These are phyloP conservation scores for Plutella xylostella DNA, from an alignment of 2,888 invertebrate species.

Conservation along the genomic window DNA sequence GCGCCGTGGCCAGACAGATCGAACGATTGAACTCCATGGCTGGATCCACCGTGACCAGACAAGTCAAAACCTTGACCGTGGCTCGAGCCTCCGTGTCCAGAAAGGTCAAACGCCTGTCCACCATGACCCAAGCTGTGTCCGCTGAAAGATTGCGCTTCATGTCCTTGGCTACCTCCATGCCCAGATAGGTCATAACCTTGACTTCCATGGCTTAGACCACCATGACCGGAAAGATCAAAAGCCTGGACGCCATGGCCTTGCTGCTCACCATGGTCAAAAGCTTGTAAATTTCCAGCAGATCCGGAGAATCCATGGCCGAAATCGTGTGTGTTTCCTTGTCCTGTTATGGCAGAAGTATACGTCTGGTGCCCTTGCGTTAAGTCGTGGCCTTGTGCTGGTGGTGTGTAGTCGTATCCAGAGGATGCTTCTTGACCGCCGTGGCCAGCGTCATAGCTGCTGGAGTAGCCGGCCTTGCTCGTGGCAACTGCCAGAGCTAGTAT, in stretches of 20 bases:
- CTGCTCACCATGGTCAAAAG: not conserved
- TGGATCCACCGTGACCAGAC: not conserved
- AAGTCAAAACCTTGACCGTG: not conserved
- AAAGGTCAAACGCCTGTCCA: conserved; percentile 14
- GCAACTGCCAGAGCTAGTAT: conserved; percentile 52
- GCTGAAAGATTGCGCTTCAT: conserved; percentile 18
- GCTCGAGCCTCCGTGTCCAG: conserved; percentile 4
- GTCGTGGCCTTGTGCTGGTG: conserved; percentile 21
- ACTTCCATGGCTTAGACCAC: not conserved
- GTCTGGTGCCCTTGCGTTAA: conserved; percentile 16
- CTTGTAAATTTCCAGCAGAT: too few species aligned
- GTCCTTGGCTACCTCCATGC: conserved; percentile 17
- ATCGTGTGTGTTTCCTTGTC: conserved; percentile 3
- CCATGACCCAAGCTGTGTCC: conserved; percentile 18
- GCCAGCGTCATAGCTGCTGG: conserved; percentile 24
- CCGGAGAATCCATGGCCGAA: conserved; percentile 1
- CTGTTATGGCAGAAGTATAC: not conserved
- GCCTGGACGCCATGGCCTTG: not conserved
- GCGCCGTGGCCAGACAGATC: not conserved
- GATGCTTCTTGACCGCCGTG: conserved; percentile 22
- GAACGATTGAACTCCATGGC: not conserved
- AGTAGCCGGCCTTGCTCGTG: conserved; percentile 48
- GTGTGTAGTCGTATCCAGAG: conserved; percentile 21
- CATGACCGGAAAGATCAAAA: not conserved
- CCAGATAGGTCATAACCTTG: not conserved